These are phyloP conservation scores for Pandion haliaetus DNA, from an alignment of 2,113 vertebrate genomes.

Conservation along the genomic window DNA sequence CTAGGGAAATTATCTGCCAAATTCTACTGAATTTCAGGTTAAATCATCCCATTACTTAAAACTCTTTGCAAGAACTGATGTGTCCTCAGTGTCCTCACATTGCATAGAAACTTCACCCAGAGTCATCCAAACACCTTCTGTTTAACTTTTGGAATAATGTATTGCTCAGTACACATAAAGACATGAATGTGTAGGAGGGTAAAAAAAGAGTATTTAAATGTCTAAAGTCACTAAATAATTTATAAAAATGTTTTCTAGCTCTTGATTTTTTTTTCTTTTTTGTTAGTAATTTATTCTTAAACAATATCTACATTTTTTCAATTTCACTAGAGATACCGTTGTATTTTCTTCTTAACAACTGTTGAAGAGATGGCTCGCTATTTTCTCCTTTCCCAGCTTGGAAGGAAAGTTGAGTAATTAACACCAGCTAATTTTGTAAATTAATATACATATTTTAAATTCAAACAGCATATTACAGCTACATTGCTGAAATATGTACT, in stretches of 20 bases:
- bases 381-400: neutral
- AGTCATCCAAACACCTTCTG: neutral
- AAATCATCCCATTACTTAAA: neutral
- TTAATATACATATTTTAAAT: neutral
- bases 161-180: neutral
- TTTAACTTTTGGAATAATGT: neutral
- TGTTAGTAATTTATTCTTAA: neutral
- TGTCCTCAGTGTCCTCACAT: neutral
- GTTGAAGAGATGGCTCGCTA: neutral
- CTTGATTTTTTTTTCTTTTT: fast-evolving
- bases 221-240: neutral
- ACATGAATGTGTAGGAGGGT: neutral
- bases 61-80: neutral
- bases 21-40: neutral
- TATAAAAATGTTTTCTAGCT: neutral
- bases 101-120: neutral
- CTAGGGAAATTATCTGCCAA: neutral
- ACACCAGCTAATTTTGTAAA: neutral
- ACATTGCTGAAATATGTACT: neutral
- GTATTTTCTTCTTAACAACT: neutral
- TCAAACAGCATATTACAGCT: neutral
- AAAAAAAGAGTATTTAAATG: neutral
- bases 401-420: neutral
- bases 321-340: neutral
- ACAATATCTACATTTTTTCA: neutral